Evolutionary conservation across 2,113 vertebrate species (phyloP), one percentile per base, ranked within the genome.

Genomic region (Amblyopsis rosae): DNA sequence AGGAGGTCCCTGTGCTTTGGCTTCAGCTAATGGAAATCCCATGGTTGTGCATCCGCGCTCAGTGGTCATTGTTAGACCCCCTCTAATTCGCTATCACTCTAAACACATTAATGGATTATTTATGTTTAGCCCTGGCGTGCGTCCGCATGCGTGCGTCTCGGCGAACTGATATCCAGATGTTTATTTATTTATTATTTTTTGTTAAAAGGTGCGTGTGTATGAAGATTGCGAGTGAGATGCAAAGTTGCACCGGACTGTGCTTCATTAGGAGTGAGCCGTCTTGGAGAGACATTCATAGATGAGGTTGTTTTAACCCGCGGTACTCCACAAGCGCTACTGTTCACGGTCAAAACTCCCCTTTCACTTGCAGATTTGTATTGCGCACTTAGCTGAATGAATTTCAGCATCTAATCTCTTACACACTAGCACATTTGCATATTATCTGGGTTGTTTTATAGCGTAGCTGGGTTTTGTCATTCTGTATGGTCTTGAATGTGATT

Each of bases 101-200:
- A 78, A 87, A 89, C 80, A 86, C 81, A 69, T 86, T 86, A 69
- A 73, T 59, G 66, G 73, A 79, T 89, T 89, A 83, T 90, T 88
- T 90, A 86, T 91, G 88, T 90, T 81, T 84, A 81, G 84, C 83
- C 63, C 68, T 82, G 82, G 82, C 72, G 78, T 80, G 81, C 81
- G 81, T 90, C 79, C 67, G 75, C 64, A 59, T 70, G 59, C 15
- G 55, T 72, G 69, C 81, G 70, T 64, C 10, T 19, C 1, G 50
- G 62, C 56, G 69, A 82, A 69, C 73, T 69, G 73, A 62, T 77
- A 75, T 64, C 83, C 89, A 91, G 78, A 83, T 91, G 90, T 77
- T 90, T 90, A 26, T 26, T 26, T 26, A 26, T 41, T 41, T 7
- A 8, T 41, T 41, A 6, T 41, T 6, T 41, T 59, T 72, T 33